phyloP scores from a whole-genome alignment of 2,888 invertebrate species.

The Camptogramma bilineatum region DNA sequence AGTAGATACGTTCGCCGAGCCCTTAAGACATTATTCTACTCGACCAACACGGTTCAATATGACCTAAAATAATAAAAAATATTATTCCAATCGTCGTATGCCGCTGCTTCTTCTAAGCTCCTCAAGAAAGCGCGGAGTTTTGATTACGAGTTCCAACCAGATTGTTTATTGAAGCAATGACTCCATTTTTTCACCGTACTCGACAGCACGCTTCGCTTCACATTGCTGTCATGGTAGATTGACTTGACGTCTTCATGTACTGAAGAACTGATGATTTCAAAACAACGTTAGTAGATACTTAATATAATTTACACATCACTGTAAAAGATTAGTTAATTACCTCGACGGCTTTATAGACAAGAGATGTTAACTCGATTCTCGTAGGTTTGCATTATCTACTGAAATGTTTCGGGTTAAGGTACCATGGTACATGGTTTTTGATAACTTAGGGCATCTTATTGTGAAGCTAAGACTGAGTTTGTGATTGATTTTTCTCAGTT shows the following conservation, averaged over 20 bases:
- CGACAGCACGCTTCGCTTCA: conserved; percentile 23
- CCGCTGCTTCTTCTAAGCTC: neutral
- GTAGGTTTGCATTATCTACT: no score
- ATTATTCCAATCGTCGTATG: neutral
- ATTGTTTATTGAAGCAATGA: conserved; percentile 16
- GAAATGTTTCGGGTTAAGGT: no score
- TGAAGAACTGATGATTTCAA: neutral
- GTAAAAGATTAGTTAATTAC: no score
- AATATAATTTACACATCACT: neutral
- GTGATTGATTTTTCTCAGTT: no score
- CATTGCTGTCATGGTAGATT: conserved; percentile 24
- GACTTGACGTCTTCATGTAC: conserved; percentile 11
- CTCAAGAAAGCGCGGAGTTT: neutral
- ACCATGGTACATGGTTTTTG: no score
- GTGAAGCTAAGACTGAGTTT: no score
- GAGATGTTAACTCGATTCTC: no score
- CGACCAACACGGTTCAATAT: neutral
- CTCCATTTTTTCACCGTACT: conserved; percentile 20
- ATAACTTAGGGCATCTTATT: no score
- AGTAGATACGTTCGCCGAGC: no score
- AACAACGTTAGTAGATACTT: neutral
- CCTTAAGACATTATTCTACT: no score
- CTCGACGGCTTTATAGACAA: no score
- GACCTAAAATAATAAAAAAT: neutral
- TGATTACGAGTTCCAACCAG: conserved; percentile 12